phyloP scores from a whole-genome alignment of 2,797 vertebrate species.

The Clarias platycephalus region DNA sequence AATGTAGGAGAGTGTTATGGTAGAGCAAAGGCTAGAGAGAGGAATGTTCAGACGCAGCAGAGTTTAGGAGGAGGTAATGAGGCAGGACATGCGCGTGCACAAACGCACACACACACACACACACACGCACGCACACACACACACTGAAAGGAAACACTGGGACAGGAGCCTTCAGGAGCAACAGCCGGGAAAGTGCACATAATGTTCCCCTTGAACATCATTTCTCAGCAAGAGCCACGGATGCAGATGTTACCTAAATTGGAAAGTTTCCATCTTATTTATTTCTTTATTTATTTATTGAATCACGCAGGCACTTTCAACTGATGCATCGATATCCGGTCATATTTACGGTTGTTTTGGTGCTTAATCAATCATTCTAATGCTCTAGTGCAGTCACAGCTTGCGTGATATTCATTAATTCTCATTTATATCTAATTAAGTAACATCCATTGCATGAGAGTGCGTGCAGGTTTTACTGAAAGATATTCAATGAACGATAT shows the following conservation, averaged over 20 bases:
- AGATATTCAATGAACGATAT: background rate
- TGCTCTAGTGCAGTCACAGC: background rate
- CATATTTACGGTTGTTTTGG: background rate
- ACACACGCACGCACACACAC: slow-evolving; percentile 40
- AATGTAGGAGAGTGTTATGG: slow-evolving; percentile 61
- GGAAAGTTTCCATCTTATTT: background rate
- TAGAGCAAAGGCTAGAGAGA: slow-evolving; percentile 50
- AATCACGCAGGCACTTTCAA: too few species aligned
- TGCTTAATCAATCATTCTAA: background rate
- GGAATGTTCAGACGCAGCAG: slow-evolving; percentile 62
- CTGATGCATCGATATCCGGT: background rate
- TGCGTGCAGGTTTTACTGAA: background rate
- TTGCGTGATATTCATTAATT: too few species aligned
- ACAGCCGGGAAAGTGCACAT: slow-evolving; percentile 32
- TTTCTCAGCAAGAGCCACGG: slow-evolving; percentile 30
- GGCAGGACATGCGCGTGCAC: slow-evolving; percentile 61
- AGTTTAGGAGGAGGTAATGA: slow-evolving; percentile 71
- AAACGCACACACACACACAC: slow-evolving; percentile 42
- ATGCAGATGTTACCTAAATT: slow-evolving; percentile 37
- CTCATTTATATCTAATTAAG: background rate
- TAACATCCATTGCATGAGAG: too few species aligned
- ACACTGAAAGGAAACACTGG: slow-evolving; percentile 31
- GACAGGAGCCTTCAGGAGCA: slow-evolving; percentile 40
- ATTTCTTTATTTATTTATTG: slow-evolving; percentile 7
- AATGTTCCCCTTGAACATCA: slow-evolving; percentile 31